Conservation (phyloP, 2,888 invertebrate genomes). For the Myopa tessellatipennis region DNA sequence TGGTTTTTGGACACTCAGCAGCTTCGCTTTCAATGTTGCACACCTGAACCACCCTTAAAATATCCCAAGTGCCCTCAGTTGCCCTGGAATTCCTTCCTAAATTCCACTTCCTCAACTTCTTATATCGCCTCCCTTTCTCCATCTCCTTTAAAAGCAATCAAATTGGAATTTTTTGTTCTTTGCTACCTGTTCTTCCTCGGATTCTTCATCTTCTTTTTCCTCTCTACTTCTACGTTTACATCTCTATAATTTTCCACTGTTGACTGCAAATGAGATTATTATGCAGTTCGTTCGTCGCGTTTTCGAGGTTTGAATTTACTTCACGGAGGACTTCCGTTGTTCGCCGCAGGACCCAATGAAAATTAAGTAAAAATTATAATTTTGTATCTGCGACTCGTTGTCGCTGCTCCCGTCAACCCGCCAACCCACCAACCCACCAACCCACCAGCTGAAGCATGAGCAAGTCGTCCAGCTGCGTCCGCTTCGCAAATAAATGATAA, state of each 20-base stretch:
- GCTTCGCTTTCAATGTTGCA: conserved; percentile 24
- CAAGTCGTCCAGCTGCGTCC: background rate
- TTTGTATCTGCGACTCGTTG: conserved; percentile 25
- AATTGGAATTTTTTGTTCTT: conserved; percentile 2
- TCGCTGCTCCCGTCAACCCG: background rate
- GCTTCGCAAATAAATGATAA: conserved; percentile 51
- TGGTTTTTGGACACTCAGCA: conserved; percentile 18
- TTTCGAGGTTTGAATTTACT: conserved; percentile 22
- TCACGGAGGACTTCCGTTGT: conserved; percentile 23
- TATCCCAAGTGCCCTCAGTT: too few species aligned
- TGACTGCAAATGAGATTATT: conserved; percentile 36
- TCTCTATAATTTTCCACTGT: conserved; percentile 12
- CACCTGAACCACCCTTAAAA: too few species aligned
- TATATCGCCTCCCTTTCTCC: background rate
- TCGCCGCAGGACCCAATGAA: conserved; percentile 40
- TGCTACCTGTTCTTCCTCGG: background rate
- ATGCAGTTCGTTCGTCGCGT: conserved; percentile 10
- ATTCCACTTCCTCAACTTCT: background rate
- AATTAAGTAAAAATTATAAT: conserved; percentile 47
- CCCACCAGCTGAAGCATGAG: too few species aligned
- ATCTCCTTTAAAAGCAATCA: conserved; percentile 8
- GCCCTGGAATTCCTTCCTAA: background rate
- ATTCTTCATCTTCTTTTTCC: background rate
- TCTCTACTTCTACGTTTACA: background rate
- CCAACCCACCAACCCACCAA: too few species aligned